phyloP scores from a whole-genome alignment of 1,140 invertebrate species.

The Hylyphantes graminicola region DNA sequence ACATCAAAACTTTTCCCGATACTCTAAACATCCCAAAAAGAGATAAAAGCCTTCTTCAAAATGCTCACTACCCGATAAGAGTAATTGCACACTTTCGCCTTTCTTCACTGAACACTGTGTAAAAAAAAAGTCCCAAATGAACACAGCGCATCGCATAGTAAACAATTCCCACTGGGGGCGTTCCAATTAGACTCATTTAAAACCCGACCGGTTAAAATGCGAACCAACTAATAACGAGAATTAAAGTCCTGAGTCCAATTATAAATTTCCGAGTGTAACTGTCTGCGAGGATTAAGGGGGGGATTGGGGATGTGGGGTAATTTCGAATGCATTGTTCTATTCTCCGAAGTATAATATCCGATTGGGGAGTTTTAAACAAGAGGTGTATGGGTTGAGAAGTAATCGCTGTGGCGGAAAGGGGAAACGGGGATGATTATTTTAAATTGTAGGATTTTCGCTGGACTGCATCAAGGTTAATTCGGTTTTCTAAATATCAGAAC shows the following conservation, averaged over 20 bases:
- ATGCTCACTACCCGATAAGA: neutral
- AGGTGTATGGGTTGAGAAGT: conserved; percentile 13
- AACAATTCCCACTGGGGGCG: neutral
- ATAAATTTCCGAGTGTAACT: conserved; percentile 41
- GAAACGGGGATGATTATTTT: conserved; percentile 21
- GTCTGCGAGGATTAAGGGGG: neutral
- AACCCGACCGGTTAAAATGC: conserved; percentile 6
- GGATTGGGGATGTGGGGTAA: neutral
- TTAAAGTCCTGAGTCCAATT: conserved; percentile 40
- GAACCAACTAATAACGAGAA: conserved; percentile 32
- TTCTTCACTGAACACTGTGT: neutral
- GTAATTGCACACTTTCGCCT: conserved; percentile 28
- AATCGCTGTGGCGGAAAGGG: neutral
- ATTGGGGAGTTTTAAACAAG: conserved; percentile 20
- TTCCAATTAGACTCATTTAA: conserved; percentile 15
- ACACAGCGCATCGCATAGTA: conserved; percentile 8
- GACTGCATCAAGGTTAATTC: too few relatives aligned
- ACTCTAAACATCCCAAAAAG: neutral
- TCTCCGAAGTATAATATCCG: conserved; percentile 5
- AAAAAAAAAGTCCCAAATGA: conserved; percentile 8
- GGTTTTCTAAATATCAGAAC: too few relatives aligned
- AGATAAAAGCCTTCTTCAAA: too few relatives aligned
- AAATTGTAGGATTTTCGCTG: conserved; percentile 1
- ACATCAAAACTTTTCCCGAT: neutral
- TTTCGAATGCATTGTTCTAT: conserved; percentile 5